These are phyloP conservation scores for Molossus molossus DNA, from an alignment of 2,797 vertebrate species.

Conservation along the genomic window DNA sequence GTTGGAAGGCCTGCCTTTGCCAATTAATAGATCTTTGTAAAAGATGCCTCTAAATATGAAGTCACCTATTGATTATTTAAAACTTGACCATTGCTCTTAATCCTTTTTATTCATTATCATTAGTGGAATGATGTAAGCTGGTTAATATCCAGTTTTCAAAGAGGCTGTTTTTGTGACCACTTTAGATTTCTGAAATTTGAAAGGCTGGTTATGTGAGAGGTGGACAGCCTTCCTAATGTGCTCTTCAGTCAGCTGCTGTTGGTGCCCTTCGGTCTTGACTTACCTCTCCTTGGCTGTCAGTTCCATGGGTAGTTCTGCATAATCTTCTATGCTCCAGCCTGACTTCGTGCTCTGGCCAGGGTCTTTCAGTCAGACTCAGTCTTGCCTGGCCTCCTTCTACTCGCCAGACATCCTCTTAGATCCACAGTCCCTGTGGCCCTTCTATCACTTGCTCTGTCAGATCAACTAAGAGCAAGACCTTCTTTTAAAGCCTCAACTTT, in stretches of 20 bases:
- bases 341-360: background rate
- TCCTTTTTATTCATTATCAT: slow-evolving; percentile 46
- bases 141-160: slow-evolving; percentile 34
- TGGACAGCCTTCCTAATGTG: background rate
- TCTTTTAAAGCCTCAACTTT: background rate
- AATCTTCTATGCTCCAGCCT: background rate
- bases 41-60: slow-evolving; percentile 43
- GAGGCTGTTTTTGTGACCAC: background rate
- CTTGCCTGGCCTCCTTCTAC: too few species aligned
- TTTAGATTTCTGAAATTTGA: background rate
- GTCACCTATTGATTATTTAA: slow-evolving; percentile 64
- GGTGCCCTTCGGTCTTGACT: background rate
- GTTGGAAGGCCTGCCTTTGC: background rate
- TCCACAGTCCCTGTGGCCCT: background rate
- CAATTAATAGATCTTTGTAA: slow-evolving; percentile 44
- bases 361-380: background rate
- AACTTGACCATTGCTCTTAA: background rate
- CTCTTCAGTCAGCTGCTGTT: background rate
- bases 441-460: background rate
- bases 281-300: background rate
- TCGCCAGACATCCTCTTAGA: background rate
- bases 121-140: slow-evolving; percentile 44
- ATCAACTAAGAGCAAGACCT: background rate
- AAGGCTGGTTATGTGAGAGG: background rate
- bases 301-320: background rate